These are phyloP conservation scores for Labia minor DNA, from an alignment of 2,888 invertebrate species.

Conservation along the genomic window DNA sequence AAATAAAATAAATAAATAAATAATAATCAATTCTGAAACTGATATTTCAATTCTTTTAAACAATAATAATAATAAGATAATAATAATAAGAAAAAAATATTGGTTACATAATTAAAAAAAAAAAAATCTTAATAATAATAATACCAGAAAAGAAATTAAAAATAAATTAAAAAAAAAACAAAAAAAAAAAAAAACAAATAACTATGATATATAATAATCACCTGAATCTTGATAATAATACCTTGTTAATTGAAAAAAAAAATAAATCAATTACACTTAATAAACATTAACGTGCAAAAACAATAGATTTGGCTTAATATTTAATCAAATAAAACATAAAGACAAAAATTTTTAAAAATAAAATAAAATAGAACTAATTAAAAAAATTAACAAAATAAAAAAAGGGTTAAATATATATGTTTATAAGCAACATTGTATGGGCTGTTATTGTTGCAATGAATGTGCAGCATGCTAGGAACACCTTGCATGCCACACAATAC, in stretches of 20 bases:
- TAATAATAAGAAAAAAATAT: neutral
- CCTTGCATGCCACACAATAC: neutral
- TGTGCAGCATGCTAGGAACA: slow-evolving; percentile 4
- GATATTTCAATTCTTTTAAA: neutral
- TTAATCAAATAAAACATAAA: neutral
- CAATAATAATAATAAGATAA: neutral
- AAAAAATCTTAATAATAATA: neutral
- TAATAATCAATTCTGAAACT: neutral
- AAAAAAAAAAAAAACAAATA: slow-evolving; percentile 9
- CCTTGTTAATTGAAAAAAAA: slow-evolving; percentile 13
- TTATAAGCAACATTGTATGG: neutral
- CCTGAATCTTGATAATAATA: slow-evolving; percentile 1
- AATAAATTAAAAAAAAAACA: slow-evolving; percentile 14
- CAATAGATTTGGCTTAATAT: neutral
- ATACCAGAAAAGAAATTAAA: too few relatives aligned
- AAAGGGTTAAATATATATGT: neutral
- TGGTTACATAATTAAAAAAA: too few relatives aligned
- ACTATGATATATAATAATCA: neutral
- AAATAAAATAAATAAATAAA: slow-evolving; percentile 18
- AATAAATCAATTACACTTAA: slow-evolving; percentile 1
- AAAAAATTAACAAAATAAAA: neutral
- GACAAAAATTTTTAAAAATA: neutral
- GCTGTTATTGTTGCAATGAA: neutral
- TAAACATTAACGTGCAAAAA: neutral
- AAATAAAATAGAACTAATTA: neutral